Evolutionary conservation across 2,797 vertebrate species (phyloP).

Genomic region (Rhabdomys pumilio): DNA sequence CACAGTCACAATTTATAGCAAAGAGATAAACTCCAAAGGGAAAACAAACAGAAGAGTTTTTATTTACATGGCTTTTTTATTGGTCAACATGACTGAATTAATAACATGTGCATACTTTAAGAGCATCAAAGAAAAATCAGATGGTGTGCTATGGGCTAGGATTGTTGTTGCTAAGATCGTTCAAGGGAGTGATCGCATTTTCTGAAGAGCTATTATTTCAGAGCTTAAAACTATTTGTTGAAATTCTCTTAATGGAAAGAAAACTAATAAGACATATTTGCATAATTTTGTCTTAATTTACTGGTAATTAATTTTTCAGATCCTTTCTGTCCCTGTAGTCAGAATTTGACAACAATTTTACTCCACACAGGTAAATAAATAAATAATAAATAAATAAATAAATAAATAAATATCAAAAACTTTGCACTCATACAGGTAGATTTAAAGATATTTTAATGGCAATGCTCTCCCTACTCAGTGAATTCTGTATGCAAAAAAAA

Average conservation of each 20-base stretch:
- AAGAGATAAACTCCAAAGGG: background rate
- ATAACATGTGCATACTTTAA: background rate
- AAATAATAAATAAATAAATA: background rate
- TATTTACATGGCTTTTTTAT: background rate
- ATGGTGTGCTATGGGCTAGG: background rate
- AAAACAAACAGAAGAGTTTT: constrained; percentile 25
- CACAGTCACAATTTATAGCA: background rate
- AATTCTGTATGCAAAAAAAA: constrained; percentile 61
- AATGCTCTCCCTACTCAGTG: constrained; percentile 27
- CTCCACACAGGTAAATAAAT: background rate
- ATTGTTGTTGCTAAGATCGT: constrained; percentile 34
- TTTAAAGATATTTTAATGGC: constrained; percentile 74
- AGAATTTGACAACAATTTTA: constrained; percentile 44
- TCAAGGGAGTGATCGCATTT: constrained; percentile 54
- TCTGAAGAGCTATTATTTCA: constrained; percentile 58
- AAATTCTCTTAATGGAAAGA: constrained; percentile 67
- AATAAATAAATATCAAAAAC: background rate
- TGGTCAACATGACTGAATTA: constrained; percentile 2
- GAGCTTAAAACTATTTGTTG: constrained; percentile 23
- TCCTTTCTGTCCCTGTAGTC: background rate
- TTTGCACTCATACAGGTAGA: background rate
- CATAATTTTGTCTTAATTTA: constrained; percentile 50
- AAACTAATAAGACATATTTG: constrained; percentile 28
- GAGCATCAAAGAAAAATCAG: constrained; percentile 48
- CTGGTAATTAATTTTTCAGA: constrained; percentile 52